Base-by-base conservation (phyloP, 2,888 invertebrate species). In the Lypha dubia region DNA sequence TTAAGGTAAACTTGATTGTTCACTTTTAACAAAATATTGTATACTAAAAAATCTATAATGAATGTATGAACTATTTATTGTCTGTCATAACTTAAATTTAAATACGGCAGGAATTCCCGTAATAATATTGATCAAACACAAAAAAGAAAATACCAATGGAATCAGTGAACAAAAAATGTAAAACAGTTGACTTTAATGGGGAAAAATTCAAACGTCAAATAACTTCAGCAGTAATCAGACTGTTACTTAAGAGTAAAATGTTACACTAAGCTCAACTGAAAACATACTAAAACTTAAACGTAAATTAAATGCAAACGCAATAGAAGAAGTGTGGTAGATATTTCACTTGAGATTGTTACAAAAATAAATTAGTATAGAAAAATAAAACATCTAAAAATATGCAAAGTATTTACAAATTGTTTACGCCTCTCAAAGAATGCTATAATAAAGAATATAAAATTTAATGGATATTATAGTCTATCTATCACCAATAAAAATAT, bases 41-140 rank as follows among this genome's bases (percentile, higher is more conserved):
- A 9, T 53, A 56, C 15, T 20, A 38, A 17, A 38, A 46, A 28
- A 49, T 28, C 20, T 24, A 65, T 63, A 15, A 56, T 68, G 22
- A 65, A 60, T 70, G 53, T 11, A 49, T 53, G 51, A 35, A 63
- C 58, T 22, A 56, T 38, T 38, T 38, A 7, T 11, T 7, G 7
- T 38, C n/a, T 22, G 53, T 24, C 41, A 70, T 62, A 62, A 65
- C 65, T 75, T 22, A 20, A 58, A 77, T 51, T 11, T 17, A 58
- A 56, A 11, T n/a, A n/a, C 53, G 56, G 65, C 44, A 70, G 44
- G 65, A 81, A 63, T 13, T n/a, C 44, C 32, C 51, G 44, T 76
- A 68, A 76, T 20, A 84, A 70, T 84, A 85, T 85, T 71, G 85
- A 85, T 85, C 83, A 85, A 85, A 85, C 85, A 85, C 35, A 24